Evolutionary conservation across 2,113 vertebrate species (phyloP).

Genomic region (Ginglymostoma cirratum): DNA sequence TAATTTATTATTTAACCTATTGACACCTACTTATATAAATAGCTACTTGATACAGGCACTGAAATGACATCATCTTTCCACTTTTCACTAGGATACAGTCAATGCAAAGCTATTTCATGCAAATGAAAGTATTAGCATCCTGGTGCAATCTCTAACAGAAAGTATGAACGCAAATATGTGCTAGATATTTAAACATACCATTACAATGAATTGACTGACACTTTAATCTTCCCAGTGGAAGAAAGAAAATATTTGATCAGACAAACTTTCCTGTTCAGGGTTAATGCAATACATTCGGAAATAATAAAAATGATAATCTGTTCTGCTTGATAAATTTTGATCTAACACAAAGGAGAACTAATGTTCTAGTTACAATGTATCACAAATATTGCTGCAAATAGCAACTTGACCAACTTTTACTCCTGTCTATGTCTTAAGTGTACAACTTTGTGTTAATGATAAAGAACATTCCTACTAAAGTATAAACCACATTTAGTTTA

Average conservation of each 20-base stretch:
- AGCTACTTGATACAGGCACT: background rate
- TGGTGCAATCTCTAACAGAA: background rate
- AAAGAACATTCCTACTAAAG: background rate
- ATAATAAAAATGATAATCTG: background rate
- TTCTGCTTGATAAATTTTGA: background rate
- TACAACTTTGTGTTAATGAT: background rate
- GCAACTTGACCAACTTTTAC: background rate
- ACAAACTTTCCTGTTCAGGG: background rate
- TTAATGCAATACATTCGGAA: background rate
- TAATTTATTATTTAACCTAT: background rate
- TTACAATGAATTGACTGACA: background rate
- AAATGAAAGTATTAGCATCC: background rate
- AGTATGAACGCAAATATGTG: background rate
- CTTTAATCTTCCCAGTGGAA: background rate
- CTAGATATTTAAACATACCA: background rate
- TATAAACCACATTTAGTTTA: background rate
- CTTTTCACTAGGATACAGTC: background rate
- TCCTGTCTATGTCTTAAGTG: background rate
- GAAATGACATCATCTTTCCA: background rate
- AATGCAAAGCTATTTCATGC: background rate
- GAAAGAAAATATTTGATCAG: background rate
- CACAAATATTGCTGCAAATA: background rate
- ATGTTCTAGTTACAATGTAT: background rate
- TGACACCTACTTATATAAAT: background rate
- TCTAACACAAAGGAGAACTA: background rate